Conservation (phyloP, 2,797 vertebrate genomes). For the Sitta carolinensis region DNA sequence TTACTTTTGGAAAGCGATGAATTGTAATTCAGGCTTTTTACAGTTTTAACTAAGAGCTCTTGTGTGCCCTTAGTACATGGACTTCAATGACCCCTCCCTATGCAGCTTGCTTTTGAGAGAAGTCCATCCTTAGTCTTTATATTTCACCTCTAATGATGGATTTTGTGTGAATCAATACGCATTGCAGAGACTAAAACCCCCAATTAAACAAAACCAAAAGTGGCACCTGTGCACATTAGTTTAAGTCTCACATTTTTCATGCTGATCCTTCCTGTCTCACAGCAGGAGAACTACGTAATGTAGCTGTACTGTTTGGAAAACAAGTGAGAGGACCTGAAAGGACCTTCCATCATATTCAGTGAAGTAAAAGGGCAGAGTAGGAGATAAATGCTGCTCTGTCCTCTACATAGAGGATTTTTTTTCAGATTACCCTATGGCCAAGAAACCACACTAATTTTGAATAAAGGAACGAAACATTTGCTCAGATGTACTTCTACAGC, state of each 20-base stretch:
- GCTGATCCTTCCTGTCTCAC: neutral
- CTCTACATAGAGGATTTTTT: neutral
- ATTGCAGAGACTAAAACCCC: neutral
- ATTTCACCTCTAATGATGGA: neutral
- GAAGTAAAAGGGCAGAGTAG: neutral
- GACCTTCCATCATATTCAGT: neutral
- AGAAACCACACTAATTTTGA: neutral
- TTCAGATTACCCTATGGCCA: neutral
- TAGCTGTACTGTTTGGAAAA: neutral
- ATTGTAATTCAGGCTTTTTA: neutral
- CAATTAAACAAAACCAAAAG: neutral
- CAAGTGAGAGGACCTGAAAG: neutral
- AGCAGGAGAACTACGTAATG: neutral
- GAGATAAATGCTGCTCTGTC: neutral
- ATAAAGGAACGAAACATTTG: neutral
- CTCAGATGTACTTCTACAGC: neutral
- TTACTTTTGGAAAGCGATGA: neutral
- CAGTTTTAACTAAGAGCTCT: neutral
- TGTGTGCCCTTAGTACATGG: neutral
- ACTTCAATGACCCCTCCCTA: neutral
- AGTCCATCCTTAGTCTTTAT: neutral
- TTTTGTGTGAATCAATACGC: rapidly evolving
- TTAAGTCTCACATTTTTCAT: neutral
- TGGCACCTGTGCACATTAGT: neutral
- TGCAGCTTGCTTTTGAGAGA: neutral